Conservation (phyloP, 1,140 invertebrate genomes). For the Heliconius melpomene region DNA sequence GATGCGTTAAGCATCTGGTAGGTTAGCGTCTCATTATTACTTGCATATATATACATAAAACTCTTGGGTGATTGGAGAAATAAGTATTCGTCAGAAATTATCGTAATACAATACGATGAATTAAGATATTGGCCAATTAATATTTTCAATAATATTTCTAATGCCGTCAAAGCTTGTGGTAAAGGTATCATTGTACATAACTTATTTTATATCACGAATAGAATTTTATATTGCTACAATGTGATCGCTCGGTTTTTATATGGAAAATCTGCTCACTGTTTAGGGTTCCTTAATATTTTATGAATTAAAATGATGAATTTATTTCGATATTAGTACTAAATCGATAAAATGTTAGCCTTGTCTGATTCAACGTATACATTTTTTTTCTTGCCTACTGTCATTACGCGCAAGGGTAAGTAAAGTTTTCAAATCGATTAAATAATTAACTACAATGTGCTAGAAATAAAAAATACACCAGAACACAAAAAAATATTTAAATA, state of each 20-base stretch:
- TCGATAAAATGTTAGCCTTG: neutral
- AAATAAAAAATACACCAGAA: neutral
- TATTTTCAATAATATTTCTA: constrained; percentile 59
- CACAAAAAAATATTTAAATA: neutral
- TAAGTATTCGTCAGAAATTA: constrained; percentile 54
- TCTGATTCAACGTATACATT: neutral
- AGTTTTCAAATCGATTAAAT: neutral
- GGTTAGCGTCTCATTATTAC: constrained; percentile 44
- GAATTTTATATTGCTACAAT: neutral
- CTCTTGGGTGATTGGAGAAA: constrained; percentile 41
- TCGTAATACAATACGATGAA: constrained; percentile 56
- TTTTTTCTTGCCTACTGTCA: neutral
- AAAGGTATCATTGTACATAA: constrained; percentile 39
- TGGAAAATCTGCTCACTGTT: neutral
- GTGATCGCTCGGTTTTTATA: neutral
- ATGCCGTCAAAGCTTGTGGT: constrained; percentile 35
- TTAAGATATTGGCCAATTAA: constrained; percentile 56
- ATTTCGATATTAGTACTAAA: neutral
- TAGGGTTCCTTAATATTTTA: neutral
- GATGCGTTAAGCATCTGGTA: constrained; percentile 53
- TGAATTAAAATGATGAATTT: neutral
- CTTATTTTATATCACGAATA: neutral
- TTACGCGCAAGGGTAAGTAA: neutral
- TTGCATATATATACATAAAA: constrained; percentile 51
- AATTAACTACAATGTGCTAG: neutral